A percentile compares a stretch with the other conserved stretches of the same genome.
Conservation (phyloP, 2,113 vertebrate species). For the Aptenodytes forsteri region DNA sequence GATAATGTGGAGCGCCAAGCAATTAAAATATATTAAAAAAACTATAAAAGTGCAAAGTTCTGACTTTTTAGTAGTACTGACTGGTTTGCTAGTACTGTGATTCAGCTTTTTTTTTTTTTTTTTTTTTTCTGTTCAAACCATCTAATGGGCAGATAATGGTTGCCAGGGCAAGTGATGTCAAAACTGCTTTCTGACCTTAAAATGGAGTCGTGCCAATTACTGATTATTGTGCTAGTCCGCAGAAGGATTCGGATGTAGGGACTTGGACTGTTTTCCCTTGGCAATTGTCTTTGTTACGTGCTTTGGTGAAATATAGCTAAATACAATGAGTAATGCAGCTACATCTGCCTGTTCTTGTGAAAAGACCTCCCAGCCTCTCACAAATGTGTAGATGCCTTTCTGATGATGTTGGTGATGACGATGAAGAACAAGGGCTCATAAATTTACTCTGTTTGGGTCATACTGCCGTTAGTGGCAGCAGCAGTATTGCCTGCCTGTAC, state of each 20-base stretch:
- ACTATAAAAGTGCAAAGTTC: neutral
- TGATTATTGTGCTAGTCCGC: neutral
- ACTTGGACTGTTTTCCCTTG: neutral
- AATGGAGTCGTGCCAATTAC: neutral
- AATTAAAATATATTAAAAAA: neutral
- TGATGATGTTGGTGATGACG: neutral
- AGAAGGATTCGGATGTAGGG: rapidly evolving
- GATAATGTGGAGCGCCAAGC: neutral
- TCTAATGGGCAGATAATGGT: neutral
- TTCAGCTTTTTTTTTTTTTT: neutral
- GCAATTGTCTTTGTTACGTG: rapidly evolving
- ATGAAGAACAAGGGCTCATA: neutral
- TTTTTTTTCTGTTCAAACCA: neutral
- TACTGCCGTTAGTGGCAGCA: neutral
- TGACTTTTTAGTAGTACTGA: neutral
- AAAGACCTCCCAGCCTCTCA: neutral
- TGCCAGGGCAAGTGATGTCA: neutral
- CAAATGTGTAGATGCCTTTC: neutral
- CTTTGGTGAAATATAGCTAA: neutral
- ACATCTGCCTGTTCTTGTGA: neutral
- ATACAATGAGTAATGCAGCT: neutral
- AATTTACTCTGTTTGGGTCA: neutral
- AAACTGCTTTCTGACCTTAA: neutral
- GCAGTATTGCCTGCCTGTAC: neutral
- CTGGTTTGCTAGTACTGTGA: neutral